These are phyloP conservation scores for Hydrotaea cyrtoneurina DNA, from an alignment of 2,888 invertebrate species.

Conservation along the genomic window DNA sequence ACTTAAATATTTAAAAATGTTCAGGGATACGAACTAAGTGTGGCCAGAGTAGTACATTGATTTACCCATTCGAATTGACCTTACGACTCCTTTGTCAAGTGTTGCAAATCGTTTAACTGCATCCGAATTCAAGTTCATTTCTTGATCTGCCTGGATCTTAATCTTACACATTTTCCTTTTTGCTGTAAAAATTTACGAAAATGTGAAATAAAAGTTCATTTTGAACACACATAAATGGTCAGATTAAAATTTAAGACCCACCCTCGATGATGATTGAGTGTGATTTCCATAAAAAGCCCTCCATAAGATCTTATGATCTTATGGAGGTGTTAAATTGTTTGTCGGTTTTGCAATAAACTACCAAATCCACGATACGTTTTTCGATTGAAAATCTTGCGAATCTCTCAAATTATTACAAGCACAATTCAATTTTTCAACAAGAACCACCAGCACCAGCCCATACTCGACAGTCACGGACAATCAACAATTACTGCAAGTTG, in stretches of 20 bases:
- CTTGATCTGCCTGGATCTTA: not conserved
- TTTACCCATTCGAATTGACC: too few relatives aligned
- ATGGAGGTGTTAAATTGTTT: slow-evolving; percentile 53
- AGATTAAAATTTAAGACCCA: slow-evolving; percentile 7
- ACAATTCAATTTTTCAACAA: slow-evolving; percentile 34
- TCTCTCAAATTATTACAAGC: slow-evolving; percentile 14
- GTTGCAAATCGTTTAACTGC: not conserved
- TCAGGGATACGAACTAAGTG: too few relatives aligned
- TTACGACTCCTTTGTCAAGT: too few relatives aligned
- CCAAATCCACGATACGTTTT: too few relatives aligned
- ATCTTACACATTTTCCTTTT: too few relatives aligned
- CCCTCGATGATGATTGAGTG: not conserved
- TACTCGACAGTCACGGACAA: slow-evolving; percentile 1
- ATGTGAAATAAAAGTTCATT: not conserved
- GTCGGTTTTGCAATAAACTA: slow-evolving; percentile 18
- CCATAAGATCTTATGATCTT: slow-evolving; percentile 36
- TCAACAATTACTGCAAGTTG: slow-evolving; percentile 21
- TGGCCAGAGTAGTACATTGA: too few relatives aligned
- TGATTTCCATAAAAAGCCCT: slow-evolving; percentile 12
- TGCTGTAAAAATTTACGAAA: not conserved
- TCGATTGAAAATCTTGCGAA: too few relatives aligned
- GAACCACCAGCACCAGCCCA: not conserved
- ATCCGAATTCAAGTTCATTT: not conserved
- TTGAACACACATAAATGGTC: slow-evolving; percentile 18
- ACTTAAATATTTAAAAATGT: too few relatives aligned